A percentile compares a stretch with the other conserved stretches of the same genome.
Conservation (phyloP, 2,888 invertebrate genomes). For the Polydesmus complanatus region DNA sequence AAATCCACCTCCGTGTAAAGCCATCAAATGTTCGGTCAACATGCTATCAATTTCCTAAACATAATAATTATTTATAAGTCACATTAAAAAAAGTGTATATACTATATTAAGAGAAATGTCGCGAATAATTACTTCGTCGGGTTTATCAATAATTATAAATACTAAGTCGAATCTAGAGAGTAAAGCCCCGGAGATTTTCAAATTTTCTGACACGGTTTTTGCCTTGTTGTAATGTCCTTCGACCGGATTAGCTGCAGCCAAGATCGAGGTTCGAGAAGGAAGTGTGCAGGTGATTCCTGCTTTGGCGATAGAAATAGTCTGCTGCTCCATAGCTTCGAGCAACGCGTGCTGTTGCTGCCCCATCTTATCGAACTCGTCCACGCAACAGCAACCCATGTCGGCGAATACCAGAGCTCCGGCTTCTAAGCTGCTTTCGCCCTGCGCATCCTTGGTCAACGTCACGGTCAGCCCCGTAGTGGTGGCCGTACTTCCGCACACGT, state of each 20-base stretch:
- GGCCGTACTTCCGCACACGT: conserved; percentile 79
- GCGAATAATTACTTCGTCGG: conserved; percentile 49
- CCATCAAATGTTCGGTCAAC: conserved; percentile 69
- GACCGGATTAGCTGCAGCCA: conserved; percentile 86
- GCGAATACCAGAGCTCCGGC: conserved; percentile 77
- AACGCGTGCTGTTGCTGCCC: conserved; percentile 57
- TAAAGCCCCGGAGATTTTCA: conserved; percentile 69
- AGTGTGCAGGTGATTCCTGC: conserved; percentile 68
- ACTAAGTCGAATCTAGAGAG: conserved; percentile 85
- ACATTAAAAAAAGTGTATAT: conserved; percentile 20
- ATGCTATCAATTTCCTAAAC: conserved; percentile 53
- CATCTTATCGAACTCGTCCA: conserved; percentile 94
- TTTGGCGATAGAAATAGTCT: conserved; percentile 76
- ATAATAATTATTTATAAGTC: too few relatives aligned
- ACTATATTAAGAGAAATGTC: not conserved
- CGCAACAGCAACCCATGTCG: conserved; percentile 77
- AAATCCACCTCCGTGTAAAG: conserved; percentile 38
- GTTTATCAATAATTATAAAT: conserved; percentile 75
- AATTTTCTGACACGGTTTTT: conserved; percentile 77
- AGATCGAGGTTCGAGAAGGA: conserved; percentile 65
- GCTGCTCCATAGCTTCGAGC: conserved; percentile 89
- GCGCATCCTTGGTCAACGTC: conserved; percentile 50
- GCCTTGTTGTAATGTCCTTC: conserved; percentile 76
- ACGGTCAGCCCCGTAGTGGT: conserved; percentile 67
- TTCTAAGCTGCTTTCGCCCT: conserved; percentile 55